Conservation (phyloP, 2,888 invertebrate species). For the Microctonus hyperodae region DNA sequence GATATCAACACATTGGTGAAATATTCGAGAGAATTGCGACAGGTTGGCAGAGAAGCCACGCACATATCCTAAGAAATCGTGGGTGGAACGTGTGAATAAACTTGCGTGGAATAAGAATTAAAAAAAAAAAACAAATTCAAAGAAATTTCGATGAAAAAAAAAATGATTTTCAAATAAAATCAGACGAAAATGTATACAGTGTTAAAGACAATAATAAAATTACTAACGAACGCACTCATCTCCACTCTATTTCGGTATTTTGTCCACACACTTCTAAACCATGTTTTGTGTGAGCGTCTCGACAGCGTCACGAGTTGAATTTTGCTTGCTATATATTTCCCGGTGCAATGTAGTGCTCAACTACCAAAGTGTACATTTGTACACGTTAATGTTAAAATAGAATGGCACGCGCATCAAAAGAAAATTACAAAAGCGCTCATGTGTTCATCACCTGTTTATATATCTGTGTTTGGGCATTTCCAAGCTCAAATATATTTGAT, state of each 20-base stretch:
- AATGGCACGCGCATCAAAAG: constrained; percentile 51
- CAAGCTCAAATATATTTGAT: constrained; percentile 10
- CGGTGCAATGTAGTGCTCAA: constrained; percentile 29
- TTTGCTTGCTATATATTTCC: constrained; percentile 10
- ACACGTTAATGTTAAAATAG: constrained; percentile 55
- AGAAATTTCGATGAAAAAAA: not conserved
- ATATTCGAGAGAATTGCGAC: constrained; percentile 19
- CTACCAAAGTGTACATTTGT: constrained; percentile 46
- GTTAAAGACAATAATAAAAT: constrained; percentile 20
- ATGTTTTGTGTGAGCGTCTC: not conserved
- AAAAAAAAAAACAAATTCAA: not conserved
- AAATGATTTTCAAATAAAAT: not conserved
- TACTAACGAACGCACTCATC: constrained; percentile 10
- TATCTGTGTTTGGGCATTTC: constrained; percentile 19
- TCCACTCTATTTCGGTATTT: constrained; percentile 53
- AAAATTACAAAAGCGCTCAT: constrained; percentile 45
- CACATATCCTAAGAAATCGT: constrained; percentile 7
- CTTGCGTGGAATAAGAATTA: constrained; percentile 8
- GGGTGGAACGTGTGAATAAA: constrained; percentile 23
- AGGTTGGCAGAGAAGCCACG: constrained; percentile 27
- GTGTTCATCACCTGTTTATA: not conserved
- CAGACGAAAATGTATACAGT: not conserved
- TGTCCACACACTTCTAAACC: constrained; percentile 43
- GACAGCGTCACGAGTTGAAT: constrained; percentile 6
- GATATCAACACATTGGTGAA: constrained; percentile 25